Evolutionary conservation across 2,888 invertebrate species (phyloP).

Genomic region (Pyrgus malvae): DNA sequence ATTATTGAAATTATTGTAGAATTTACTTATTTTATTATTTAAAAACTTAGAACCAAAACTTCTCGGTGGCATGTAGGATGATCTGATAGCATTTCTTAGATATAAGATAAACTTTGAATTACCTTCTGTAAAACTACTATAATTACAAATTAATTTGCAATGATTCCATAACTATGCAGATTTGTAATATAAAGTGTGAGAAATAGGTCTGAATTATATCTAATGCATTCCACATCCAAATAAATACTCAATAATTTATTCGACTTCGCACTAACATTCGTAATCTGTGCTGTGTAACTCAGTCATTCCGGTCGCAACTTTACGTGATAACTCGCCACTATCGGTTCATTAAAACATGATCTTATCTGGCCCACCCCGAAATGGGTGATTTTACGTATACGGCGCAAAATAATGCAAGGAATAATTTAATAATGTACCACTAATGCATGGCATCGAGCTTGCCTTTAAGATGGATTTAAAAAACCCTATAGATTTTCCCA

Average conservation of each 20-base stretch:
- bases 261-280: conserved; percentile 21
- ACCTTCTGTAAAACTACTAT: too few relatives aligned
- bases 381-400: conserved; percentile 38
- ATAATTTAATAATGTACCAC: conserved; percentile 56
- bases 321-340: conserved; percentile 25
- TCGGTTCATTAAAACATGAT: conserved; percentile 25
- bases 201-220: neutral
- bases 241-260: conserved; percentile 25
- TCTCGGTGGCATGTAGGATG: too few relatives aligned
- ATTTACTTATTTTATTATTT: too few relatives aligned
- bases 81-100: too few relatives aligned
- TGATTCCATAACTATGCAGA: too few relatives aligned
- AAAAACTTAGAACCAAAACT: too few relatives aligned
- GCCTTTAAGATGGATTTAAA: conserved; percentile 63
- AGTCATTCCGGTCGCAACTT: conserved; percentile 21
- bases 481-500: conserved; percentile 68
- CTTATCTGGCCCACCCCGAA: conserved; percentile 32
- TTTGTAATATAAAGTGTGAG: neutral
- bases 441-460: conserved; percentile 54
- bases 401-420: conserved; percentile 45
- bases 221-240: conserved; percentile 16
- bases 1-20: too few relatives aligned
- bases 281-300: conserved; percentile 22
- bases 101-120: too few relatives aligned
- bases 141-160: too few relatives aligned